Percentiles rank a stretch among this genome's conserved stretches.
phyloP scores from a whole-genome alignment of 1,140 invertebrate genomes.

The Eufriesea mexicana region DNA sequence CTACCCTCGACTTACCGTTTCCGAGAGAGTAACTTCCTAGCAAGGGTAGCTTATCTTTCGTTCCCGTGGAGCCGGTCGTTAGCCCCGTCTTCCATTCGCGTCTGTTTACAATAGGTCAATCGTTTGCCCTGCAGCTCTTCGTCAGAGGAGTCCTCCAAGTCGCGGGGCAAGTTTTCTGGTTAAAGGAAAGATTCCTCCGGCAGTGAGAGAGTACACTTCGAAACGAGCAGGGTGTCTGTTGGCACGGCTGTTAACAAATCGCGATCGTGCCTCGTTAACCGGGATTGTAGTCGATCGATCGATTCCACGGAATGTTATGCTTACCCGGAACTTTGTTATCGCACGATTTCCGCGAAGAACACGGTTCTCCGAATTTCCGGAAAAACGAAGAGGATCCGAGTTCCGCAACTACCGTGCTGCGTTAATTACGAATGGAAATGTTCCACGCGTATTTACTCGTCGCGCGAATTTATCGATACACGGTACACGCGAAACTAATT shows the following conservation, averaged over 20 bases:
- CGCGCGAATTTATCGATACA: too few relatives aligned
- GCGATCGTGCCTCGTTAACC: neutral
- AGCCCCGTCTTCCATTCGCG: too few relatives aligned
- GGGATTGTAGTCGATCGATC: neutral
- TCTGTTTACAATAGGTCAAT: constrained; percentile 27
- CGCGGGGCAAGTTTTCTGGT: constrained; percentile 12
- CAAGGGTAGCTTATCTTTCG: neutral
- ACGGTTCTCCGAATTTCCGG: too few relatives aligned
- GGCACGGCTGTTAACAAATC: constrained; percentile 4
- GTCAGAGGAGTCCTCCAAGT: neutral
- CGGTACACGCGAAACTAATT: neutral
- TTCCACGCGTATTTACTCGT: too few relatives aligned
- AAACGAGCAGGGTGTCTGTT: neutral
- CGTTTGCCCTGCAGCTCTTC: neutral
- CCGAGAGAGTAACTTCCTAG: neutral
- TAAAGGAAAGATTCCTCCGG: neutral
- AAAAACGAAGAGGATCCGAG: neutral
- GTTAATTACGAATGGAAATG: too few relatives aligned
- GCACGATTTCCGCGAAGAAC: neutral
- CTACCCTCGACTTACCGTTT: neutral
- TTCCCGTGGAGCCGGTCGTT: neutral
- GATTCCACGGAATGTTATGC: neutral
- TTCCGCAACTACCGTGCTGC: too few relatives aligned
- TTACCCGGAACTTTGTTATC: neutral
- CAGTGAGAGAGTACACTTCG: constrained; percentile 2